Percentiles rank a stretch among this genome's conserved stretches.
Evolutionary conservation across 2,113 vertebrate genomes (phyloP).

Genomic region (Psittacula cyanocephala): DNA sequence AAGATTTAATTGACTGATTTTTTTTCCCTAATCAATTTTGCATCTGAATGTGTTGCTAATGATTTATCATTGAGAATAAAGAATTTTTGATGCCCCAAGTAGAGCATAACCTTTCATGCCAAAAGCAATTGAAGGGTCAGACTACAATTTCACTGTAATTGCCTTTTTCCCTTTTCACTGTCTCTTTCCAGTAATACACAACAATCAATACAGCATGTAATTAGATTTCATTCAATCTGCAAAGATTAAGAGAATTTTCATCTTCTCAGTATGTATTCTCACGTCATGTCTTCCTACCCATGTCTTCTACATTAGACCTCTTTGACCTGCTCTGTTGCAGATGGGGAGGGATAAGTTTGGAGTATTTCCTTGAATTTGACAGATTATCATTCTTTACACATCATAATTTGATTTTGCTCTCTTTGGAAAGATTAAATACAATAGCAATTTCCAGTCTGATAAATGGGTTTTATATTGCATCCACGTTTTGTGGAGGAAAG

Average conservation of each 20-base stretch:
- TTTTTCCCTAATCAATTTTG: neutral
- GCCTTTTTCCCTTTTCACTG: conserved; percentile 68
- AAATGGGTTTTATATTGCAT: conserved; percentile 1
- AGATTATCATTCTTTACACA: neutral
- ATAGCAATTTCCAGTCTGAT: neutral
- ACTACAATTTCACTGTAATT: conserved; percentile 73
- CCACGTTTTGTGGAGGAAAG: neutral
- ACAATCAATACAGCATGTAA: conserved; percentile 69
- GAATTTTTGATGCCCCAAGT: neutral
- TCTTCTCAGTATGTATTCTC: conserved; percentile 21
- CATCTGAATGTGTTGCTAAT: neutral
- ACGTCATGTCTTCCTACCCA: neutral
- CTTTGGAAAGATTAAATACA: conserved; percentile 44
- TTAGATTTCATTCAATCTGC: conserved; percentile 72
- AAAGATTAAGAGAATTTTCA: conserved; percentile 48
- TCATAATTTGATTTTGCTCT: conserved; percentile 30
- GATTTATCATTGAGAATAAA: neutral
- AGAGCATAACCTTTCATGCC: conserved; percentile 29
- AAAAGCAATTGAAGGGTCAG: conserved; percentile 75
- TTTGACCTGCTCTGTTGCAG: neutral
- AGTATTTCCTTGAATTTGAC: conserved; percentile 4
- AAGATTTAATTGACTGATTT: neutral
- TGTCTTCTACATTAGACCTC: neutral
- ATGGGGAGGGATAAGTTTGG: neutral
- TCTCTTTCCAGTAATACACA: conserved; percentile 67